Base-by-base conservation (phyloP, 1,140 invertebrate species). In the Physella acuta region DNA sequence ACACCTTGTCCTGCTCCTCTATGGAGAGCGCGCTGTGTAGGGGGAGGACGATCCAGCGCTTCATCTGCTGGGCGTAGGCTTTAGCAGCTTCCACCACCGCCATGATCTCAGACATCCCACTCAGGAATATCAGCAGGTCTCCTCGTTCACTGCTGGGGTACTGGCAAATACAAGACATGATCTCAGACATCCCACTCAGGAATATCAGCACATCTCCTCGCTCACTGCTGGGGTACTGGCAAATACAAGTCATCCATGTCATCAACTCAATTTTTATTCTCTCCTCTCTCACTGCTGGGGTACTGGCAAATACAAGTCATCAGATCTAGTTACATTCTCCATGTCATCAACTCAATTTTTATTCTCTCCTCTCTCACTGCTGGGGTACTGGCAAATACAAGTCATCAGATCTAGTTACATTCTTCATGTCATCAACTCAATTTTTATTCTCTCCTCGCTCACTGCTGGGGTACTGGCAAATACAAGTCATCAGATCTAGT, bases 171-270 rank as follows among this genome's bases (percentile, higher is more conserved):
- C 53, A 69, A 26, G 58, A 31, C 34, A 2, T 53, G 31, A 75
- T 99, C 87, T 99, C 97, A 80, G 91, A 92, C 76, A 97, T 92
- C 26, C 97, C 97, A 82, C 94, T 97, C 71, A 99, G 87, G 86
- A 99, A 99, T 75, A 99, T 93, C 3, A 99, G 86, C 5, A 99
- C 86, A 87, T 99, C 97, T 0, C 97, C 97, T 79, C 95, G 89
- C 87, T 99, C 95, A 64, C 89, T 88, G 56, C 85, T 90, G 89
- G 85, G 82, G 83, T 88, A 81, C 77, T 81, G 66, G 20, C 71
- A 73, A 53, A 37, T 26, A 68, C 53, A 69, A 26, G 58, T 24
- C 34, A 2, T 53, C 28, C 74, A n/a, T 73, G n/a, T n/a, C n/a
- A n/a, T n/a, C n/a, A n/a, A n/a, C n/a, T n/a, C n/a, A n/a, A n/a